Conservation (phyloP, 2,888 invertebrate genomes). For the Poecilobothrus nobilitatus region DNA sequence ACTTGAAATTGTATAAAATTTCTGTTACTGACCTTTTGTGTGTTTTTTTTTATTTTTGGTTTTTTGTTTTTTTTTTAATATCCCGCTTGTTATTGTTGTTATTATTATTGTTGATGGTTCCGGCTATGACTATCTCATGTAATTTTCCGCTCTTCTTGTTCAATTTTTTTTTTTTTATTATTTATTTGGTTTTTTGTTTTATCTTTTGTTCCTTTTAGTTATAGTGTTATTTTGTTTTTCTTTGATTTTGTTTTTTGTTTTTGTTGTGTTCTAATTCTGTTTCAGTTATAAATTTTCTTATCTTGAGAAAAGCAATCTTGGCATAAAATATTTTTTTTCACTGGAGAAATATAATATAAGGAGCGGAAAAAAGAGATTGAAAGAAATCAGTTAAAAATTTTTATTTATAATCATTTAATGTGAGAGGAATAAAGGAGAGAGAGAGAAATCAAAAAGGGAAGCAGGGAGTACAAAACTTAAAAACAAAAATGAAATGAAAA, state of each 20-base stretch:
- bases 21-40: slow-evolving; percentile 1
- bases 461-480: background rate
- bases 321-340: background rate
- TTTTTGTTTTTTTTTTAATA: no score
- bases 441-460: no score
- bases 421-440: no score
- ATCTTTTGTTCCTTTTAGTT: background rate
- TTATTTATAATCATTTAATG: no score
- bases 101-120: background rate
- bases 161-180: background rate
- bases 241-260: background rate
- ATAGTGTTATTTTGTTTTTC: background rate
- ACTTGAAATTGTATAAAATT: background rate
- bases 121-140: background rate
- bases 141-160: background rate
- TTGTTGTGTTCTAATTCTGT: background rate
- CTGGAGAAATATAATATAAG: no score
- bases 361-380: no score
- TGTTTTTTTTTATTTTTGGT: background rate
- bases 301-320: background rate
- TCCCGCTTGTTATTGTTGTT: no score
- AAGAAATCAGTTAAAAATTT: background rate
- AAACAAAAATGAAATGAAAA: background rate
- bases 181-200: background rate
- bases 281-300: background rate